Evolutionary conservation across 35 echinoderm and acorn worm genomes (phyloP).

Genomic region (Patiria miniata): DNA sequence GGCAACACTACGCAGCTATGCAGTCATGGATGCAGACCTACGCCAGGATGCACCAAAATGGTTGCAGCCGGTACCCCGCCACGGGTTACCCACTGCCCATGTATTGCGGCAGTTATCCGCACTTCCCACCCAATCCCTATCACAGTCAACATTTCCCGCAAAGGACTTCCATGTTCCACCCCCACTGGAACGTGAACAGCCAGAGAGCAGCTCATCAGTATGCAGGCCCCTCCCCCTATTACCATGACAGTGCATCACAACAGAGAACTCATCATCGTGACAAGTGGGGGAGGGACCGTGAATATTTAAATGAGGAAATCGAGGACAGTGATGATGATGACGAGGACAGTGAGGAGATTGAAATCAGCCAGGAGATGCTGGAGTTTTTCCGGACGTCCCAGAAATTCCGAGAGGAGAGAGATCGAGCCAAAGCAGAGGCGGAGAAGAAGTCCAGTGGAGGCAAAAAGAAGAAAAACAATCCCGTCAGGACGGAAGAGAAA

Average conservation of each 20-base stretch:
- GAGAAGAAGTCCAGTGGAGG: background rate
- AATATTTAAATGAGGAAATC: background rate
- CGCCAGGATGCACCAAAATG: background rate
- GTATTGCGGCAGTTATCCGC: background rate
- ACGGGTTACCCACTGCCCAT: background rate
- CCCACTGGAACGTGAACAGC: background rate
- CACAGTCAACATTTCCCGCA: no score
- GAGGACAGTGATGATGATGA: slow-evolving; percentile 36
- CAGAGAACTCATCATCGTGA: no score
- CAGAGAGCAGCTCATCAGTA: background rate
- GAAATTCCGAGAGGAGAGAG: slow-evolving; percentile 66
- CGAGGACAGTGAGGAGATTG: slow-evolving; percentile 57
- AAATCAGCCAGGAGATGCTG: slow-evolving; percentile 81
- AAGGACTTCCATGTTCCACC: background rate
- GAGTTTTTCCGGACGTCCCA: slow-evolving; percentile 70
- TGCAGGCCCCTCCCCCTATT: background rate
- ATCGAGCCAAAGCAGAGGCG: slow-evolving; percentile 36
- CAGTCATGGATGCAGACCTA: slow-evolving; percentile 4
- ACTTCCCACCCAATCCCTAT: background rate
- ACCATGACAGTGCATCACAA: background rate
- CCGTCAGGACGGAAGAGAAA: background rate
- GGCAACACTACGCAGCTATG: slow-evolving; percentile 3
- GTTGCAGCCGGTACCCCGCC: background rate
- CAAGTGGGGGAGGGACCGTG: background rate
- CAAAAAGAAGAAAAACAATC: background rate